These are phyloP conservation scores for Phocoena sinus DNA, from an alignment of 2,113 vertebrate species.

Conservation along the genomic window DNA sequence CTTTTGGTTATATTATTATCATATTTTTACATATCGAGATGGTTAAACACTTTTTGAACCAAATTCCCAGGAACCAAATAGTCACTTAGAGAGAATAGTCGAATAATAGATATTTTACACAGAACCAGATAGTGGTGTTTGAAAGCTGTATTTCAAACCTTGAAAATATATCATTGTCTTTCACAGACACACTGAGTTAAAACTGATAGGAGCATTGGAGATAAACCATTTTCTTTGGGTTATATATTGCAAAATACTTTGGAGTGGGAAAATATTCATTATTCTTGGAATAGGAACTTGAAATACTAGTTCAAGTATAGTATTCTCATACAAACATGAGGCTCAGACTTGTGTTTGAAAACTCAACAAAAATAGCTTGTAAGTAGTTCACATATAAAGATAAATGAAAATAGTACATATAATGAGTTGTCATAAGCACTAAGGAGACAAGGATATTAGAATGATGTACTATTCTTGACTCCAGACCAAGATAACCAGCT, in stretches of 20 bases:
- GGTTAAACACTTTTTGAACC: background rate
- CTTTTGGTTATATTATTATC: background rate
- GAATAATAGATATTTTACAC: background rate
- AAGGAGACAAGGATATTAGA: background rate
- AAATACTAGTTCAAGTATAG: background rate
- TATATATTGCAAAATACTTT: background rate
- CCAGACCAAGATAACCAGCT: background rate
- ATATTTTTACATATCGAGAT: background rate
- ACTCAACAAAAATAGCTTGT: background rate
- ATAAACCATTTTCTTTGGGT: background rate
- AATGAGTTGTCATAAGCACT: background rate
- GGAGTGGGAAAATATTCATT: background rate
- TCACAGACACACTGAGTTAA: background rate
- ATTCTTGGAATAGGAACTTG: background rate
- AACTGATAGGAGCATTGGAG: background rate
- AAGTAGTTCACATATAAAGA: background rate
- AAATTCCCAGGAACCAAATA: background rate
- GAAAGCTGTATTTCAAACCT: background rate
- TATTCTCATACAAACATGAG: background rate
- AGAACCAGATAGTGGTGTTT: background rate
- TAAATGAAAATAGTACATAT: background rate
- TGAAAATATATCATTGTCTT: constrained; percentile 35
- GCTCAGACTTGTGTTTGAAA: background rate
- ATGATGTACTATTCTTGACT: background rate
- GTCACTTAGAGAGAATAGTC: background rate